phyloP scores from a whole-genome alignment of 2,888 invertebrate species.

The Exephanes ischioxanthus region DNA sequence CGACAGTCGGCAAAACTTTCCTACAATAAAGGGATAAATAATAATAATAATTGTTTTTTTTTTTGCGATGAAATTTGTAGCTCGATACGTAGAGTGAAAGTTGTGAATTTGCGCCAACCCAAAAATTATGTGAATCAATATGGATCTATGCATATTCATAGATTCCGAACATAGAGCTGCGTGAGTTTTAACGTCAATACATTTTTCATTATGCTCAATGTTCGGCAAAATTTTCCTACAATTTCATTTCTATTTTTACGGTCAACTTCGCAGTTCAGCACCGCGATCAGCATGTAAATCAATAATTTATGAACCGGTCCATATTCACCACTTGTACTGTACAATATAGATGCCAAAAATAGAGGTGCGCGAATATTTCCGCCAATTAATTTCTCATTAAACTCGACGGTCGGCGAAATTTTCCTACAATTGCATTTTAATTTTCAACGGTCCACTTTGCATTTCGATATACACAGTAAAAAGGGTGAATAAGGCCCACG shows the following conservation, averaged over 20 bases:
- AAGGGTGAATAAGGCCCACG: neutral
- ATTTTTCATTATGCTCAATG: no score
- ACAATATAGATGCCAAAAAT: neutral
- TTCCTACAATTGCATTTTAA: conserved; percentile 76
- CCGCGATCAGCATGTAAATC: no score
- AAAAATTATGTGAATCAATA: no score
- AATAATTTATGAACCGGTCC: no score
- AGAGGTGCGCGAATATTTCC: neutral
- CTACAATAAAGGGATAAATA: conserved; percentile 82
- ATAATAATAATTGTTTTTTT: neutral
- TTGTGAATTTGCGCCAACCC: neutral
- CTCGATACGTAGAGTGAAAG: neutral
- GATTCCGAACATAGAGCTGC: neutral
- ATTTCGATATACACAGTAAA: neutral
- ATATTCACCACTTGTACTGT: no score
- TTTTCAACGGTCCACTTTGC: no score
- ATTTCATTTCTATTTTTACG: no score
- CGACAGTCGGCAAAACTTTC: conserved; percentile 93
- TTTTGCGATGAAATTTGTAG: neutral
- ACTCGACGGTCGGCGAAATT: conserved; percentile 95
- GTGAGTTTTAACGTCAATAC: no score
- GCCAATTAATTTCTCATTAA: conserved; percentile 80
- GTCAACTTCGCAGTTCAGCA: no score
- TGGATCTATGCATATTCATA: no score
- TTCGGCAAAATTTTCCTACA: no score